Conservation (phyloP, 2,797 vertebrate genomes). For the Mastacembelus armatus region DNA sequence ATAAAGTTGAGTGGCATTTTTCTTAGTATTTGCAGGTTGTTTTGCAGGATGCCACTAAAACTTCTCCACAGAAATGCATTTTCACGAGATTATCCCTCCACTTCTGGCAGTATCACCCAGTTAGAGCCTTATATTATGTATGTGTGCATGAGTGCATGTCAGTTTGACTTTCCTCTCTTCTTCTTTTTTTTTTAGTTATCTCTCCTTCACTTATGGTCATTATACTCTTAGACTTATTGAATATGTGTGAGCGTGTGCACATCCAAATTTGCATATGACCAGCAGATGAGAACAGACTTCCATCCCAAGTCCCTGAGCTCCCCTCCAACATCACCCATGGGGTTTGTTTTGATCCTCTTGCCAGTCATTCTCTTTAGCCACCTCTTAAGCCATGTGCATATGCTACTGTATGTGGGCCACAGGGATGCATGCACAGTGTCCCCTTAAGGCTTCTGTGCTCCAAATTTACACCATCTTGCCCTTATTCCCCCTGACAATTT, state of each 20-base stretch:
- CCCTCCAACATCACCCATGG: slow-evolving; percentile 76
- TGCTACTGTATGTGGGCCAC: slow-evolving; percentile 44
- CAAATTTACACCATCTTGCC: slow-evolving; percentile 74
- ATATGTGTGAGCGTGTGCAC: slow-evolving; percentile 37
- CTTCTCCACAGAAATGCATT: slow-evolving; percentile 55
- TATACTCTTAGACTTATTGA: slow-evolving; percentile 40
- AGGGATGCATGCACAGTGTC: slow-evolving; percentile 62
- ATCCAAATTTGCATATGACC: slow-evolving; percentile 34
- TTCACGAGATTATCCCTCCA: slow-evolving; percentile 66
- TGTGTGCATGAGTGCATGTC: slow-evolving; percentile 23
- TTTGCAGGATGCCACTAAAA: slow-evolving; percentile 58
- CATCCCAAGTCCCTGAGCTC: slow-evolving; percentile 61
- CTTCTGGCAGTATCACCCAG: slow-evolving; percentile 54
- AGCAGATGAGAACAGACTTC: slow-evolving; percentile 57
- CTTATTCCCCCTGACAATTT: slow-evolving; percentile 77
- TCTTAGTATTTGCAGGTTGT: slow-evolving; percentile 40
- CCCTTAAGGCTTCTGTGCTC: slow-evolving; percentile 76
- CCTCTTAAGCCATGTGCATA: slow-evolving; percentile 65
- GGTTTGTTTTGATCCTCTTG: slow-evolving; percentile 77
- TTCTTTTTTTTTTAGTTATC: slow-evolving; percentile 43
- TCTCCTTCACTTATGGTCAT: slow-evolving; percentile 50
- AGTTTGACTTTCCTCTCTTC: slow-evolving; percentile 39
- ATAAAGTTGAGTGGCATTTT: slow-evolving; percentile 66
- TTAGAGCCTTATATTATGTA: slow-evolving; percentile 24
- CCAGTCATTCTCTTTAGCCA: slow-evolving; percentile 67